Conservation (phyloP, 2,113 vertebrate species). For the Irena cyanogastra region DNA sequence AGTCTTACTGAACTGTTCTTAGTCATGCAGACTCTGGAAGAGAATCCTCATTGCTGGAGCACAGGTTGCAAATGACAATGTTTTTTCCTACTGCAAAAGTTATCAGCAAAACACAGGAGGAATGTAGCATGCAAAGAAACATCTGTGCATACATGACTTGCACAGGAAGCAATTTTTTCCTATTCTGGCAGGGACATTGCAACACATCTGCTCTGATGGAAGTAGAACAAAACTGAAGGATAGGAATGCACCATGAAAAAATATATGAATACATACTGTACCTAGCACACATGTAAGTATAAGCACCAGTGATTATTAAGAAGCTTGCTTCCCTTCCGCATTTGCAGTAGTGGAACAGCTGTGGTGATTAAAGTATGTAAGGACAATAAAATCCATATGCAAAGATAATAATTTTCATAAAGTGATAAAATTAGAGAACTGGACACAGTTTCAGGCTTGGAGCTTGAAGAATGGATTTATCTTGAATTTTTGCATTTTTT, state of each 20-base stretch:
- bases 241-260: neutral
- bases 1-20: neutral
- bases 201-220: neutral
- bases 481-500: neutral
- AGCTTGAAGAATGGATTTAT: neutral
- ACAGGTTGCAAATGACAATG: neutral
- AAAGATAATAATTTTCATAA: neutral
- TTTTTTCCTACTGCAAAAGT: neutral
- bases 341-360: neutral
- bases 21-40: neutral
- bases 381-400: neutral
- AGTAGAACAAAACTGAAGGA: neutral
- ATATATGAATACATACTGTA: neutral
- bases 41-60: neutral
- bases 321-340: neutral
- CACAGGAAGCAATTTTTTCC: neutral
- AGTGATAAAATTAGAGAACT: neutral
- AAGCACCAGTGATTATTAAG: neutral
- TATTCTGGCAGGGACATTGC: neutral
- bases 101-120: neutral
- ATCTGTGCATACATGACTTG: neutral
- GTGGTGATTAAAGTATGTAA: neutral
- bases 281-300: neutral
- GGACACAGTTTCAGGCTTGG: neutral
- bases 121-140: neutral